Conservation (phyloP, 2,797 vertebrate genomes). For the Heteromormyrus szaboi region DNA sequence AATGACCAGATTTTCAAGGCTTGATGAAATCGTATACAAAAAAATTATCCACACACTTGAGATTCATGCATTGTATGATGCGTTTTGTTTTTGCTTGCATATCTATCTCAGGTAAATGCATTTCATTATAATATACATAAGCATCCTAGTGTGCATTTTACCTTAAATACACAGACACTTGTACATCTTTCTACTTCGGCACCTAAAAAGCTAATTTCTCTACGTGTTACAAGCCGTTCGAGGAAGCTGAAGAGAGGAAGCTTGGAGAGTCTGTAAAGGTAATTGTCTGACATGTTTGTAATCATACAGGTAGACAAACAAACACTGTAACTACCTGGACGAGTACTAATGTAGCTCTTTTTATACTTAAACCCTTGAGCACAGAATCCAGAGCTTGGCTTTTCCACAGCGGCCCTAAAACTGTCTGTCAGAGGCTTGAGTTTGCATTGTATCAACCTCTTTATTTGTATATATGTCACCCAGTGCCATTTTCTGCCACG, state of each 20-base stretch:
- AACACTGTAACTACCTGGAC: conserved; percentile 8
- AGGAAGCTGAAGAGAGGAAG: conserved; percentile 19
- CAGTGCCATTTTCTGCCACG: not conserved
- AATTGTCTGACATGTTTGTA: conserved; percentile 18
- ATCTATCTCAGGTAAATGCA: not conserved
- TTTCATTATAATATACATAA: not conserved
- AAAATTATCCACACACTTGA: not conserved
- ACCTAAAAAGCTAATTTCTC: conserved; percentile 19
- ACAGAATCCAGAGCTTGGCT: not conserved
- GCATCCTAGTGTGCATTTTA: conserved; percentile 2
- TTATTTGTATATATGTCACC: not conserved
- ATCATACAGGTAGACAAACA: not conserved
- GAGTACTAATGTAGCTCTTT: not conserved
- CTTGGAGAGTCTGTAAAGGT: conserved; percentile 20
- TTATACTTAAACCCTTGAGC: not conserved
- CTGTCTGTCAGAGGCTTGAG: not conserved
- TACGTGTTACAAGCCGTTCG: conserved; percentile 22
- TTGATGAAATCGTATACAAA: not conserved
- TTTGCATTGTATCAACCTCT: not conserved
- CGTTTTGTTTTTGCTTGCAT: not conserved
- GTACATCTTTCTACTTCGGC: not conserved
- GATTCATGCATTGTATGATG: not conserved
- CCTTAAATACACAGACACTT: conserved; percentile 5
- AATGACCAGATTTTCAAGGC: not conserved
- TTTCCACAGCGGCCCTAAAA: not conserved